Evolutionary conservation across 2,888 invertebrate species (phyloP).

Genomic region (Nemotelus nigrinus): DNA sequence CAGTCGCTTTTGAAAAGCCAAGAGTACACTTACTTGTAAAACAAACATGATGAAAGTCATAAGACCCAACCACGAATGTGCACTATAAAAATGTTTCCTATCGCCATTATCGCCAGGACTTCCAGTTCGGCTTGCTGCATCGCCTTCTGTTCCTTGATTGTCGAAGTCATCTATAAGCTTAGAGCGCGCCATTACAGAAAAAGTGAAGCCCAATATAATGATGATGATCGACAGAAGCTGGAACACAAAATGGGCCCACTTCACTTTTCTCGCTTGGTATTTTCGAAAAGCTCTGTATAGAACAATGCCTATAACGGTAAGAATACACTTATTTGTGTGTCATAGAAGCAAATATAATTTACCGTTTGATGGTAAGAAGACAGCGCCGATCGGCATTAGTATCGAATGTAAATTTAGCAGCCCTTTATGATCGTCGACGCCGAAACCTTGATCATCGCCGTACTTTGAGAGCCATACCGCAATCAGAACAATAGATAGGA

Average conservation of each 20-base stretch:
- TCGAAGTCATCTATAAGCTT: neutral
- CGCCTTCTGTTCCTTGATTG: neutral
- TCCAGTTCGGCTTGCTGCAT: neutral
- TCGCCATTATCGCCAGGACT: neutral
- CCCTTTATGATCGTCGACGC: neutral
- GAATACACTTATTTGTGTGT: neutral
- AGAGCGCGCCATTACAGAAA: conserved; percentile 10
- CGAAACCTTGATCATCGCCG: conserved; percentile 13
- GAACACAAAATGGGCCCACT: conserved; percentile 30
- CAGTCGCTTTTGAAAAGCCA: too few relatives aligned
- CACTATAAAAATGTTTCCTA: conserved; percentile 29
- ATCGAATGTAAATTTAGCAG: conserved; percentile 25
- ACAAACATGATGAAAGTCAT: conserved; percentile 19
- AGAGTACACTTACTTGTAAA: conserved; percentile 10
- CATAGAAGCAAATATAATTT: neutral
- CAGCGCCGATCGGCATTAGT: conserved; percentile 23
- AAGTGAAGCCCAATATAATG: conserved; percentile 18
- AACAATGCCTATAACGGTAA: conserved; percentile 13
- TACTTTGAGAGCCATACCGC: conserved; percentile 14
- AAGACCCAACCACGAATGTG: conserved; percentile 40
- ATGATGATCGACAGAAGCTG: conserved; percentile 19
- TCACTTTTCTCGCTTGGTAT: conserved; percentile 15
- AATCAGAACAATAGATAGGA: conserved; percentile 15
- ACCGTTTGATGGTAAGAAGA: conserved; percentile 23
- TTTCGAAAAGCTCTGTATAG: conserved; percentile 24